These are phyloP conservation scores for Malurus alboscapulatus DNA, from an alignment of 2,113 vertebrate species.

Conservation along the genomic window DNA sequence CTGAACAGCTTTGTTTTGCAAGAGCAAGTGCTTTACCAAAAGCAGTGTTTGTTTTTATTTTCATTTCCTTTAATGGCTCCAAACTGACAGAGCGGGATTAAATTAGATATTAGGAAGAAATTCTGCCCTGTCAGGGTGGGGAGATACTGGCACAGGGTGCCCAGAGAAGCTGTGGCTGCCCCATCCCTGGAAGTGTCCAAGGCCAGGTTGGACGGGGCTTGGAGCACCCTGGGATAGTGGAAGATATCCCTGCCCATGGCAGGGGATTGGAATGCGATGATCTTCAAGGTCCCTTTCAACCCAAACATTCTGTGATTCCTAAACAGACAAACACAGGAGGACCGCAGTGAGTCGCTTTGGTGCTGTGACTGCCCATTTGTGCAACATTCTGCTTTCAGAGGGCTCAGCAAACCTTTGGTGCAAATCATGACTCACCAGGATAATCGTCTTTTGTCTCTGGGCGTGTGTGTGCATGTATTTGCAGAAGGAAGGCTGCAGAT, in stretches of 20 bases:
- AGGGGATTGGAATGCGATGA: neutral
- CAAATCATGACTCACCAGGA: constrained; percentile 21
- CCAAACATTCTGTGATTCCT: neutral
- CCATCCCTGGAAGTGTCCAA: neutral
- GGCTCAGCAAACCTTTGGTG: constrained; percentile 7
- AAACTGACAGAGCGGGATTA: neutral
- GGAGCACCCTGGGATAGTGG: neutral
- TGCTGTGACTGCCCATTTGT: neutral
- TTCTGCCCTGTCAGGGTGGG: neutral
- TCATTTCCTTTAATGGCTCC: neutral
- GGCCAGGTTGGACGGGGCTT: neutral
- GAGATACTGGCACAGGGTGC: neutral
- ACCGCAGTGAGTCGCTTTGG: neutral
- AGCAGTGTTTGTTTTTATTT: neutral
- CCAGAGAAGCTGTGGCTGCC: neutral
- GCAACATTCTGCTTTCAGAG: neutral
- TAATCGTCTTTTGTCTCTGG: constrained; percentile 39
- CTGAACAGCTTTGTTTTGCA: constrained; percentile 15
- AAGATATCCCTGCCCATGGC: neutral
- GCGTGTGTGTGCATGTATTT: constrained; percentile 23
- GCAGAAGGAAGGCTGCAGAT: neutral
- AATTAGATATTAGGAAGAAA: neutral
- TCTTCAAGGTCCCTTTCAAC: neutral
- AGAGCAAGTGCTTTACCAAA: neutral
- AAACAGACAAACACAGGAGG: neutral